A percentile compares a stretch with the other conserved stretches of the same genome.
These are phyloP conservation scores for Halichoerus grypus DNA, from an alignment of 2,113 vertebrate species.

Conservation along the genomic window DNA sequence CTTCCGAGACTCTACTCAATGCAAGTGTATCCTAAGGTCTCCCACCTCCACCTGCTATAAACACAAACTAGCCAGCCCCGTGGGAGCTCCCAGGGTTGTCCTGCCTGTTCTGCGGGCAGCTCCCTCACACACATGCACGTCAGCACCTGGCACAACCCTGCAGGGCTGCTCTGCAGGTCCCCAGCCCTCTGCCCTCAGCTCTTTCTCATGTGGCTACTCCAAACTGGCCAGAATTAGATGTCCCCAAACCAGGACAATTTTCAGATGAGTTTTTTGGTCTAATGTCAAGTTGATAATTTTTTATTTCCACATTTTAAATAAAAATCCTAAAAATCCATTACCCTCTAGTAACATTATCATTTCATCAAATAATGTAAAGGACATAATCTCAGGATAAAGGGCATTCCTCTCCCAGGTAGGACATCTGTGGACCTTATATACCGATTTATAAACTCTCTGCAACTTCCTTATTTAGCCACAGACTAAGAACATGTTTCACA, in stretches of 20 bases:
- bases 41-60: not conserved
- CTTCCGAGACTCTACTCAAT: not conserved
- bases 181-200: not conserved
- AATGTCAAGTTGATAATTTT: not conserved
- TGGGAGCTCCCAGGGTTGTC: not conserved
- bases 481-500: not conserved
- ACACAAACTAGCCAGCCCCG: too few species aligned
- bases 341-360: not conserved
- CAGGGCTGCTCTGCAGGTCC: not conserved
- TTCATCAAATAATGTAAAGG: not conserved
- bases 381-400: not conserved
- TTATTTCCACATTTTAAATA: not conserved
- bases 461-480: not conserved
- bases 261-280: not conserved
- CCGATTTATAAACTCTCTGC: not conserved
- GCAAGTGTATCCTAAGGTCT: not conserved
- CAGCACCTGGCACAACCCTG: fast-evolving
- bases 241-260: not conserved
- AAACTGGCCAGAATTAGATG: not conserved
- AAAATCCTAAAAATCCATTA: not conserved
- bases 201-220: not conserved
- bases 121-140: too few species aligned
- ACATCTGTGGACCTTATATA: not conserved
- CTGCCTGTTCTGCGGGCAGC: not conserved
- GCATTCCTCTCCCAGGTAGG: not conserved